These are phyloP conservation scores for Phaetusa simplex DNA, from an alignment of 2,113 vertebrate species.

Conservation along the genomic window DNA sequence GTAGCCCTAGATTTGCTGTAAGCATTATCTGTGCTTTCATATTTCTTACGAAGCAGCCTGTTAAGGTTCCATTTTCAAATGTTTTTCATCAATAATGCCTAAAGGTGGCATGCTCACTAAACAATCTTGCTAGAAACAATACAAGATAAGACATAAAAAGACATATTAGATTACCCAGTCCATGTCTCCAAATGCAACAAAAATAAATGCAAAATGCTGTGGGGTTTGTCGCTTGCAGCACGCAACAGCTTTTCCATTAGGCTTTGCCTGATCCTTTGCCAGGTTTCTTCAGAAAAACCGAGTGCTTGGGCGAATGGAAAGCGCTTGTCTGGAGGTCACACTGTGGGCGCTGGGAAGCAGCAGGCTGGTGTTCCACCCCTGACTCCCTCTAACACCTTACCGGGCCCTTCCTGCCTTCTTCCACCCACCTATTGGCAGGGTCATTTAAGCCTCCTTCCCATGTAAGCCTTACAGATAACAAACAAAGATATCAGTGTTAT, in stretches of 20 bases:
- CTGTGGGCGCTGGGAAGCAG: background rate
- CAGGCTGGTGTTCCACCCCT: background rate
- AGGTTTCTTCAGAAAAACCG: background rate
- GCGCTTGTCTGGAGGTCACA: background rate
- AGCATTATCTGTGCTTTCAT: background rate
- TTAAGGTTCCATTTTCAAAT: background rate
- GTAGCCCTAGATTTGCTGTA: background rate
- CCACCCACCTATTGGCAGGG: fast-evolving
- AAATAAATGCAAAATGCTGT: background rate
- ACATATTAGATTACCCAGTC: background rate
- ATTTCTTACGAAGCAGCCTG: background rate
- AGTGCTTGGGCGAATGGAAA: background rate
- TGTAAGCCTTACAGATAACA: background rate
- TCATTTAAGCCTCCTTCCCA: background rate
- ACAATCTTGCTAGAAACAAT: conserved; percentile 19
- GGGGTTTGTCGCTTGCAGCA: background rate
- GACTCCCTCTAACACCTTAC: background rate
- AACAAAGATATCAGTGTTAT: background rate
- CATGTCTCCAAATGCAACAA: background rate
- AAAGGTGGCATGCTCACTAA: conserved; percentile 23
- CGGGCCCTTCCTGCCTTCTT: background rate
- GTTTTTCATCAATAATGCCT: conserved; percentile 1
- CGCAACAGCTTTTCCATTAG: background rate
- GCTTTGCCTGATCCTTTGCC: background rate
- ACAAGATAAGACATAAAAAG: conserved; percentile 11